Base-by-base conservation (phyloP, 2,797 vertebrate genomes). In the Sternotherus odoratus region DNA sequence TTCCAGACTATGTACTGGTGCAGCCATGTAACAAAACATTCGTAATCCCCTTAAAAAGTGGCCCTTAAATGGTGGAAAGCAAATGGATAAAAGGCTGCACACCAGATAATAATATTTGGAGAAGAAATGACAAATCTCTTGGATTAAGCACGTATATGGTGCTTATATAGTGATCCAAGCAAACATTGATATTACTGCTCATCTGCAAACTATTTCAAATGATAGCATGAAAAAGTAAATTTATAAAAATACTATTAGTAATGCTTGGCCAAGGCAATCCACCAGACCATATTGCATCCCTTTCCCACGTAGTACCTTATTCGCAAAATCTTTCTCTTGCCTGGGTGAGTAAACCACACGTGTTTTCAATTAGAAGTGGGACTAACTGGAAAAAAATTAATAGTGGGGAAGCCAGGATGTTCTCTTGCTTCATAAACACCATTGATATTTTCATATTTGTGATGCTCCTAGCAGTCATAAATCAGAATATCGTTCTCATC, bases 191-290 rank as follows among this genome's bases (percentile, higher is more conserved):
- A 15, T 92, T 79, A 53, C 85, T 96, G 63, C 93, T 77, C 63
- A 2, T 92, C 89, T 94, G 89, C 82, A 79, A 83, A 91, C 91
- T 16, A 30, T 88, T 93, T 81, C 84, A 96, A 96, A 95, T 92
- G 93, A 81, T 3, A 72, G 57, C 93, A 93, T 95, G 89, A 92
- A 93, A 60, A 92, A 97, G 79, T 75, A 95, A 53, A 91, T 87
- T 72, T 93, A 81, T n/a, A 85, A 83, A 86, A 94, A 30, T 87
- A 77, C 12, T 8, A 28, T 78, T 90, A 72, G 49, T 46, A 50
- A 50, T 12, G 24, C 60, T 90, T 94, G 89, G 57, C 78, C 93
- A 91, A 92, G 53, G 77, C 50, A 80, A 6, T 86, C 51, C 16
- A 0, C 39, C 54, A 49, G 78, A 39, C 33, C 16, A 1, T 12